Percentiles rank a stretch among this genome's conserved stretches.
Evolutionary conservation across 2,113 vertebrate species (phyloP).

Genomic region (Pelodiscus sinensis): DNA sequence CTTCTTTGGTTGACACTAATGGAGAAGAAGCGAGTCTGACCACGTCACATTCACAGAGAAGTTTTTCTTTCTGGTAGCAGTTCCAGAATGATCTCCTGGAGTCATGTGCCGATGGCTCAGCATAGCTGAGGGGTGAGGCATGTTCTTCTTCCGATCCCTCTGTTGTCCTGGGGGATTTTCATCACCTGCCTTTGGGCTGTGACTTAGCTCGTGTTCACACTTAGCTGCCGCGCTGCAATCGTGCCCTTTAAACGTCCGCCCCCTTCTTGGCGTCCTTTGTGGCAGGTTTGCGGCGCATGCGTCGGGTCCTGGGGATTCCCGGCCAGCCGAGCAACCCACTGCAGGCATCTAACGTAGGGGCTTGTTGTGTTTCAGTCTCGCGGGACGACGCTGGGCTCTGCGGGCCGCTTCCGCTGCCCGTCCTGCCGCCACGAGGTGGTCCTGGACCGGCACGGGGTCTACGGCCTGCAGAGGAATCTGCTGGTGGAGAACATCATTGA

Average conservation of each 20-base stretch:
- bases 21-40: neutral
- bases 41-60: rapidly evolving
- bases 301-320: neutral
- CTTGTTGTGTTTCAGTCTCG: conserved; percentile 78
- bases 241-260: neutral
- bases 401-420: conserved; percentile 73
- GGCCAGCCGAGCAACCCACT: too few relatives aligned
- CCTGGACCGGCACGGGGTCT: conserved; percentile 84
- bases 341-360: too few relatives aligned
- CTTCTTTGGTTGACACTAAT: rapidly evolving
- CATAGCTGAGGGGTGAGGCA: neutral
- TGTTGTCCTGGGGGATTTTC: neutral
- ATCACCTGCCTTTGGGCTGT: neutral
- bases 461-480: conserved; percentile 82
- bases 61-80: neutral
- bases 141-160: neutral
- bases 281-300: neutral
- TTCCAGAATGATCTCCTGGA: neutral
- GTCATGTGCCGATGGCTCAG: neutral
- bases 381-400: conserved; percentile 71
- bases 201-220: neutral
- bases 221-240: neutral
- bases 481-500: conserved; percentile 86
- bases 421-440: conserved; percentile 81
- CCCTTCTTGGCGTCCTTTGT: neutral